Percentiles rank a stretch among this genome's conserved stretches.
Evolutionary conservation across 2,888 invertebrate species (phyloP).

Genomic region (Hyalella azteca): DNA sequence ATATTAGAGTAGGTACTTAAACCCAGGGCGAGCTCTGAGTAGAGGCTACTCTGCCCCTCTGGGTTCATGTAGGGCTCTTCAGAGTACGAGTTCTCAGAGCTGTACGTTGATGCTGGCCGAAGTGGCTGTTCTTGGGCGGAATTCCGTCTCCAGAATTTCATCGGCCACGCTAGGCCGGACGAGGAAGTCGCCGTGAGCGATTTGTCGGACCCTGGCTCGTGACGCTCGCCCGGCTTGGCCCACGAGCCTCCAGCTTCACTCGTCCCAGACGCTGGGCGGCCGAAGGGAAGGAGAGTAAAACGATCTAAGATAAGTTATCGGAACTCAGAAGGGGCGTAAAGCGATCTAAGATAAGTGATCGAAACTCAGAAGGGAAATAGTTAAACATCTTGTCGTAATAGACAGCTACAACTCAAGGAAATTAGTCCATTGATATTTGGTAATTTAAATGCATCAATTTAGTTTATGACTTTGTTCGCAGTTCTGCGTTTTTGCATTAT

Average conservation of each 20-base stretch:
- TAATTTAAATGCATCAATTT: no score
- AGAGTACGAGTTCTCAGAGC: conserved; percentile 58
- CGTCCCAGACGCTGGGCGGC: neutral
- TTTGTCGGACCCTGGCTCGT: neutral
- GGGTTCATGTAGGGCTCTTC: conserved; percentile 59
- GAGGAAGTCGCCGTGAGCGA: neutral
- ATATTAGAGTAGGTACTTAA: conserved; percentile 58
- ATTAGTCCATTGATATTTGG: no score
- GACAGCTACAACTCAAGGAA: no score
- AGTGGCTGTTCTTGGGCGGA: conserved; percentile 57
- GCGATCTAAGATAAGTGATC: no score
- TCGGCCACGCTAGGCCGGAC: conserved; percentile 43
- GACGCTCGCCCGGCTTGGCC: conserved; percentile 36
- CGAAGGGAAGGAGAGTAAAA: no score
- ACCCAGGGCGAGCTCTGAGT: conserved; percentile 51
- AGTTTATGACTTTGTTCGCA: no score
- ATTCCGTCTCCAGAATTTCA: conserved; percentile 58
- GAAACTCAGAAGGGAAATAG: no score
- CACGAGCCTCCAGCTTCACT: neutral
- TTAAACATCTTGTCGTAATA: no score
- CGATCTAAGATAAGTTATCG: no score
- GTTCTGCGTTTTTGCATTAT: no score
- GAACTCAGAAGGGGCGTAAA: no score
- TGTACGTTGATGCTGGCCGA: conserved; percentile 53
- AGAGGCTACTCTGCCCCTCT: conserved; percentile 57